Evolutionary conservation across 2,113 vertebrate genomes (phyloP), one percentile per base, ranked within the genome.

Genomic region (Uria lomvia): DNA sequence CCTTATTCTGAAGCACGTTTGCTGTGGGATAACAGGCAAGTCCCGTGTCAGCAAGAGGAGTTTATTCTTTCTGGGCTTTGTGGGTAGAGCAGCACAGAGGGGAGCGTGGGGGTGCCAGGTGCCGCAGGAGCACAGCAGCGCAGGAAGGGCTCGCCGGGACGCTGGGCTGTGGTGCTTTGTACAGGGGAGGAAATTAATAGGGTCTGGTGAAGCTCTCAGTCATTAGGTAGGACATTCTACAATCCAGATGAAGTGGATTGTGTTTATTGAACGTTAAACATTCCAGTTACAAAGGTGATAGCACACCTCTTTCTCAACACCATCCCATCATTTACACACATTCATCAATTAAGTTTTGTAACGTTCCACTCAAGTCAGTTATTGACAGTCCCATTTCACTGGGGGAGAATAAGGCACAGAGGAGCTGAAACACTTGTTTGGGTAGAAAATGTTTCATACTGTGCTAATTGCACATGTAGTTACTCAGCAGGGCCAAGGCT

Each of bases 91-190:
- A 71, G 32, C 40, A 49, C 21, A 10, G 47, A 49, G 47, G 34
- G 60, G 34, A 4, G 11, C 0, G 1, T 5, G 50, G 55, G 72
- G 53, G 12, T 43, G 1, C 30, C 6, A 8, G 34, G 34, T 52
- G 36, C 27, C 15, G 2, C 19, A 11, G 72, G n/a, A 40, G 21
- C 38, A 2, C 0, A 8, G 79, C 27, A 5, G 27, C 2, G 3
- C 36, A 20, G 75, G 56, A 27, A 5, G 49, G 34, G 38, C 21
- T 23, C 2, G 0, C 29, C 7, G 9, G 23, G 29, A 20, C 6
- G 1, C 4, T 17, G 43, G 27, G 7, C 27, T 55, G 16, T 13
- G 40, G 32, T 43, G 50, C 34, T 58, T 52, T 65, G 22, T 47
- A 4, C 14, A 16, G 7, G 3, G 49, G 2, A 15, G 52, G 32